Evolutionary conservation across 2,888 invertebrate species (phyloP).

Genomic region (Ephialtes manifestator): DNA sequence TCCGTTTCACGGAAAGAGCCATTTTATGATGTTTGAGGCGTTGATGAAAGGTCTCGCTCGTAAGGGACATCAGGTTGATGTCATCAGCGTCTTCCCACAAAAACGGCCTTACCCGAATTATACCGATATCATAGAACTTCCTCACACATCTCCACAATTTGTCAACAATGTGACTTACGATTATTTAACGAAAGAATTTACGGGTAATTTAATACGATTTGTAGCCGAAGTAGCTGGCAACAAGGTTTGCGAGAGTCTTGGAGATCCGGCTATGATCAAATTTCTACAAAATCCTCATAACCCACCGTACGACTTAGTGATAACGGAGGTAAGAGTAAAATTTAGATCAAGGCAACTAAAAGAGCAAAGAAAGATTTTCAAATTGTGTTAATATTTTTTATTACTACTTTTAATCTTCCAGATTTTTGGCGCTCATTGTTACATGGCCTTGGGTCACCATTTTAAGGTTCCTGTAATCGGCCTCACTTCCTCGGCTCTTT

Average conservation of each 20-base stretch:
- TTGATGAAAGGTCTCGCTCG: conserved; percentile 85
- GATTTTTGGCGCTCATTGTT: conserved; percentile 77
- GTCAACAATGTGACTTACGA: conserved; percentile 78
- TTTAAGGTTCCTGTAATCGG: conserved; percentile 77
- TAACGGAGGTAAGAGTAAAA: conserved; percentile 74
- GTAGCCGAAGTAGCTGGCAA: conserved; percentile 71
- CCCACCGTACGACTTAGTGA: conserved; percentile 80
- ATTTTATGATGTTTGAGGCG: conserved; percentile 86
- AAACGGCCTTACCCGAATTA: conserved; percentile 82
- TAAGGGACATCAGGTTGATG: conserved; percentile 86
- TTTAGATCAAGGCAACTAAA: background rate
- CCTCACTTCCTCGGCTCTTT: conserved; percentile 69
- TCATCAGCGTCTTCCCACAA: conserved; percentile 83
- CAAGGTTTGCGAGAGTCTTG: conserved; percentile 71
- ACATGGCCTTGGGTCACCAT: no score
- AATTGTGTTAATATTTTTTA: background rate
- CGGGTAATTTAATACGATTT: background rate
- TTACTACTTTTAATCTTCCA: conserved; percentile 34
- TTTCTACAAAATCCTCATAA: conserved; percentile 76
- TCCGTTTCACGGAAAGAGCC: conserved; percentile 86
- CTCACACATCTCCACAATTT: conserved; percentile 50
- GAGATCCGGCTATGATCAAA: conserved; percentile 70
- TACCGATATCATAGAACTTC: conserved; percentile 80
- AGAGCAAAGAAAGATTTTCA: background rate
- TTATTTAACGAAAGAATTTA: background rate